phyloP scores from a whole-genome alignment of 2,888 invertebrate species.

The Cacoxenus indagator region DNA sequence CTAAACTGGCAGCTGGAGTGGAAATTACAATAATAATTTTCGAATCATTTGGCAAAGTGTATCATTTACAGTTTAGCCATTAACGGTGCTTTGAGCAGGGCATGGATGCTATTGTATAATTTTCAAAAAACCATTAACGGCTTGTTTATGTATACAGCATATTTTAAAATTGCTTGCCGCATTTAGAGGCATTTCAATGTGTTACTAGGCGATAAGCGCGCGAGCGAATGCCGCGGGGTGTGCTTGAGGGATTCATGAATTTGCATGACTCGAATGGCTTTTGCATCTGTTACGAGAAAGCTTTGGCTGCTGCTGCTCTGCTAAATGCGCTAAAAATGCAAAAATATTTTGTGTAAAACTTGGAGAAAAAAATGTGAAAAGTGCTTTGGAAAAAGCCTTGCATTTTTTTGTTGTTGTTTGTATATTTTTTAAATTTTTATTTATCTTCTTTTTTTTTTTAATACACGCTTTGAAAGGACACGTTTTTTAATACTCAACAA shows the following conservation, averaged over 20 bases:
- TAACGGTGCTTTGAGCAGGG: neutral
- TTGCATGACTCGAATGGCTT: neutral
- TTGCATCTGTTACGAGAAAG: neutral
- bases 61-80: slow-evolving; percentile 10
- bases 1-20: neutral
- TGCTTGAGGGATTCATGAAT: neutral
- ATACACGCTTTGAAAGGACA: neutral
- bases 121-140: slow-evolving; percentile 2
- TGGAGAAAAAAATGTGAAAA: neutral
- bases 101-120: neutral
- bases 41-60: neutral
- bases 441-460: neutral
- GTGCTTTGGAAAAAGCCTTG: too few relatives aligned
- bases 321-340: neutral
- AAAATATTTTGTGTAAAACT: neutral
- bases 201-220: neutral
- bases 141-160: slow-evolving; percentile 9
- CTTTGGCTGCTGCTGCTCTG: neutral
- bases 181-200: neutral
- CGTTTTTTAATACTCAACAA: neutral
- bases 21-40: neutral
- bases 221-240: too few relatives aligned
- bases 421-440: too few relatives aligned
- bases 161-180: neutral
- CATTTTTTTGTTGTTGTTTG: too few relatives aligned